Percentiles rank a stretch among this genome's conserved stretches.
phyloP scores from a whole-genome alignment of 2,797 vertebrate species.

The Sylvia borin region DNA sequence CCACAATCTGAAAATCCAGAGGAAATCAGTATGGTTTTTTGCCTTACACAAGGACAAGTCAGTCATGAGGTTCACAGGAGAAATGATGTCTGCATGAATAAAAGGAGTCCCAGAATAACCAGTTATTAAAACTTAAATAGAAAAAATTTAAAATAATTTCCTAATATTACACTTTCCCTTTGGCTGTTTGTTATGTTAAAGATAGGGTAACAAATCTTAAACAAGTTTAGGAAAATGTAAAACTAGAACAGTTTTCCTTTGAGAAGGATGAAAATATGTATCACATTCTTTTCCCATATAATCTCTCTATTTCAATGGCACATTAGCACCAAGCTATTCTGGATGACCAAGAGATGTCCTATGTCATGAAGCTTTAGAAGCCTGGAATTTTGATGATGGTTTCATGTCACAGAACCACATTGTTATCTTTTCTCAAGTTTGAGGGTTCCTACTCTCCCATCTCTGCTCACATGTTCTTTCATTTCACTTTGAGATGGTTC shows the following conservation, averaged over 20 bases:
- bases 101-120: neutral
- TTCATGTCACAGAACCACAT: neutral
- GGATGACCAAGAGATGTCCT: neutral
- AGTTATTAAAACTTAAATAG: neutral
- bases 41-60: neutral
- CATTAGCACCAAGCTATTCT: neutral
- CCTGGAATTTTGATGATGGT: neutral
- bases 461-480: neutral
- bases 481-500: neutral
- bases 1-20: neutral
- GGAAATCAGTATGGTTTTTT: neutral
- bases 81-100: neutral
- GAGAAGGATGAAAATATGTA: neutral
- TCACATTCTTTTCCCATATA: neutral
- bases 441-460: neutral
- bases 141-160: neutral
- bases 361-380: neutral
- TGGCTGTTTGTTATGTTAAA: neutral
- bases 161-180: neutral
- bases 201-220: neutral
- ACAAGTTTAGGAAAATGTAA: neutral
- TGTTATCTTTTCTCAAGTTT: neutral
- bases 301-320: neutral
- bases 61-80: neutral
- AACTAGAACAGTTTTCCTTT: neutral